Percentiles rank a stretch among this genome's conserved stretches.
These are phyloP conservation scores for Phortica magna DNA, from an alignment of 2,888 invertebrate species.

Conservation along the genomic window DNA sequence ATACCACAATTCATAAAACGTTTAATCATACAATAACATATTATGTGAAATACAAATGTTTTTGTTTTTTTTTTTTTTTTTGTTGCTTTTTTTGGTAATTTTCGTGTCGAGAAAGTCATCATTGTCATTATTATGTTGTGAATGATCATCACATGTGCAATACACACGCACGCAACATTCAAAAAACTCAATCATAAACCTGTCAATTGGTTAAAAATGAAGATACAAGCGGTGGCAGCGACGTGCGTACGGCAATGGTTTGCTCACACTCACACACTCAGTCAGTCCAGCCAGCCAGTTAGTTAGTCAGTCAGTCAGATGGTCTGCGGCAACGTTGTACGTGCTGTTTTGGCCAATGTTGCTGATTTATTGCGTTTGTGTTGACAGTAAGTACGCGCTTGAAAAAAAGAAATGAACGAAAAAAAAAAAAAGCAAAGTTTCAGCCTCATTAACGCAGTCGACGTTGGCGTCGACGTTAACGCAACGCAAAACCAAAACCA, in stretches of 20 bases:
- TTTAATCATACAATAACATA: not conserved
- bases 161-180: not conserved
- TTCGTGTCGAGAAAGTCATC: slow-evolving; percentile 5
- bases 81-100: not conserved
- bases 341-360: not conserved
- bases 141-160: not conserved
- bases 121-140: no score
- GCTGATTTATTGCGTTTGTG: slow-evolving; percentile 17
- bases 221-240: not conserved
- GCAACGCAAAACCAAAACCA: not conserved
- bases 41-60: not conserved
- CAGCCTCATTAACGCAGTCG: not conserved
- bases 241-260: not conserved
- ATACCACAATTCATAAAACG: not conserved
- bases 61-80: not conserved
- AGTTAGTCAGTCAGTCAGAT: not conserved
- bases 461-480: not conserved
- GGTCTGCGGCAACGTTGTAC: not conserved
- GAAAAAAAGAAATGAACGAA: not conserved
- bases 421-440: not conserved
- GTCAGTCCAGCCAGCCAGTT: not conserved
- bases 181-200: slow-evolving; percentile 21
- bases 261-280: not conserved
- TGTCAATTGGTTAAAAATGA: slow-evolving; percentile 4
- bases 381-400: not conserved